Conservation (phyloP, 2,113 vertebrate genomes). For the Anhinga anhinga region DNA sequence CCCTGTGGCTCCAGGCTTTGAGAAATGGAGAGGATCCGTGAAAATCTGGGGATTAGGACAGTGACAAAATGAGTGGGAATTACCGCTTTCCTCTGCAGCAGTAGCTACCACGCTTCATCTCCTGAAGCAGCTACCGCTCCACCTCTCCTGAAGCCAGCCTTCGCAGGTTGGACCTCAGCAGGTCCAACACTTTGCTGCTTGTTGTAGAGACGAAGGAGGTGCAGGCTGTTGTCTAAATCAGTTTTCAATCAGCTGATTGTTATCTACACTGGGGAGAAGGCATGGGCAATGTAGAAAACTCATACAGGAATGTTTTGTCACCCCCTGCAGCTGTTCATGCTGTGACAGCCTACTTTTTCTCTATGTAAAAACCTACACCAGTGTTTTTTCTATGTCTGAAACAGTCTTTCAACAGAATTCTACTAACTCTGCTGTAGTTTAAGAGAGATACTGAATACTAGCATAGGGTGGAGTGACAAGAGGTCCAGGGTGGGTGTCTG, state of each 20-base stretch:
- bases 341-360: background rate
- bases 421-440: background rate
- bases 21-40: background rate
- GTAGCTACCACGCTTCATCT: background rate
- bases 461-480: background rate
- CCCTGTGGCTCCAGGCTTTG: background rate
- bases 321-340: accelerated
- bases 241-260: background rate
- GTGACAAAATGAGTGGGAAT: background rate
- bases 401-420: background rate
- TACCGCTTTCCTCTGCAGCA: background rate
- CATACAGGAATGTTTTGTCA: background rate
- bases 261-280: background rate
- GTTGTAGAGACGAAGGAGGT: background rate
- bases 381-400: background rate
- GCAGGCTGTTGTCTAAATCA: background rate
- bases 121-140: background rate
- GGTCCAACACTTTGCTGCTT: background rate
- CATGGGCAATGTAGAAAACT: background rate
- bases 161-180: background rate
- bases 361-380: background rate
- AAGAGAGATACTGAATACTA: background rate
- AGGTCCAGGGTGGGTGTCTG: background rate
- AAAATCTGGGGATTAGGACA: background rate
- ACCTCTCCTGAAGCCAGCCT: background rate